Base-by-base conservation (phyloP, 2,888 invertebrate species). In the Heteropelma amictum region DNA sequence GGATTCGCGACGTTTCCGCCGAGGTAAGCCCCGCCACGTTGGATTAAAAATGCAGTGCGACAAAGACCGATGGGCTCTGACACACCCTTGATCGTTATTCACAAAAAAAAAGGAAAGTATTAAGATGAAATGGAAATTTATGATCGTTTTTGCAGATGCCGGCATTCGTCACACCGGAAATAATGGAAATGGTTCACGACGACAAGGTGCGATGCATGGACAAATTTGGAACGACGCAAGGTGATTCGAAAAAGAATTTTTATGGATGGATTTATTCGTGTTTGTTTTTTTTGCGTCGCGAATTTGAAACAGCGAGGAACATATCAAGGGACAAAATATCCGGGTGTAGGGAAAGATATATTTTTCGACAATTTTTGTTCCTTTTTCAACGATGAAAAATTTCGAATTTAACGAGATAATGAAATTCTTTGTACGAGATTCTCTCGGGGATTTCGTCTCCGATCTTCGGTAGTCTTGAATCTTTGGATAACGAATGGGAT, bases 171-270 rank as follows among this genome's bases (percentile, higher is more conserved):
- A 83, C 85, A 0, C 75, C 77, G 0, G 87, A 88, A 28, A 82
- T 88, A 74, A 51, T 86, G 45, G 86, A 82, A 0, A 85, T 88
- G 87, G 82, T 86, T 0, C 68, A 77, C 28, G 79, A 71, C 1
- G 88, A 88, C 73, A 88, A 88, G 58, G 10, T 26, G 0, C 82
- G 83, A n/a, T 88, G 88, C 72, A 88, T 88, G 88, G 40, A n/a
- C 1, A 83, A 83, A 30, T 83, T 85, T 63, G 86, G 87, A 8
- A 87, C 88, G 2, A 79, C 82, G 12, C 82, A 88, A 80, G 87
- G 88, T 88, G 40, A 76, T 76, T 71, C 8, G 12, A 2, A 30
- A 17, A 6, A 28, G 17, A 14, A 51, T 35, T 65, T 45, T 45
- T 28, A 5, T 51, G 51, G 8, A 23, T 60, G 5, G n/a, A 40